These are phyloP conservation scores for Limnothrissa miodon DNA, from an alignment of 2,113 vertebrate genomes.

Conservation along the genomic window DNA sequence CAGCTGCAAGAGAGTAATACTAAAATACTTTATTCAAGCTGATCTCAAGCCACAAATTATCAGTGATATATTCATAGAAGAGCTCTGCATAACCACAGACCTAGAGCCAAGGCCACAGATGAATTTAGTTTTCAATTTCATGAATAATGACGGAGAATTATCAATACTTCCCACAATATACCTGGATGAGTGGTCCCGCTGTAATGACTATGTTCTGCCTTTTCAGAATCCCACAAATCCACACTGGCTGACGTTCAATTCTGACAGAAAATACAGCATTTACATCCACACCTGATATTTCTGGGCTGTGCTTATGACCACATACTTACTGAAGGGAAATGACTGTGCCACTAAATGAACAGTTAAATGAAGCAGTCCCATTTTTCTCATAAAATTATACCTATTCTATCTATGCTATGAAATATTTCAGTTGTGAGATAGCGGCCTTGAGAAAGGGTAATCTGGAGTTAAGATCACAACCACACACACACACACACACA, in stretches of 20 bases:
- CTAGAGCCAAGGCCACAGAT: neutral
- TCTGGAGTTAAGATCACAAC: conserved; percentile 8
- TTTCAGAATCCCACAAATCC: neutral
- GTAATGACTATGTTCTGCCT: neutral
- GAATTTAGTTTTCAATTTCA: neutral
- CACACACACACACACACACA: neutral
- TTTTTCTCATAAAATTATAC: neutral
- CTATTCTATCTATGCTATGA: neutral
- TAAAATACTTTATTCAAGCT: neutral
- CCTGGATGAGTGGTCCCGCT: neutral
- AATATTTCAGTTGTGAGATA: neutral
- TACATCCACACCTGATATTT: neutral
- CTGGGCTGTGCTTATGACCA: neutral
- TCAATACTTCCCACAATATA: conserved; percentile 12
- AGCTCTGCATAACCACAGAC: neutral
- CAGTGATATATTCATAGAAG: neutral
- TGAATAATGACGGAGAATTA: conserved; percentile 10
- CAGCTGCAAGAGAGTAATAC: neutral
- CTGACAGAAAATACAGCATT: neutral
- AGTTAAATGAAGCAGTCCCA: neutral
- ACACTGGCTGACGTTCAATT: neutral
- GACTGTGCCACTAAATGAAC: neutral
- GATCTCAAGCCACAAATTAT: neutral
- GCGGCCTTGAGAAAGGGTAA: neutral
- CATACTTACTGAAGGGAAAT: neutral